Conservation (phyloP, 2,797 vertebrate species). For the Micromesistius poutassou region DNA sequence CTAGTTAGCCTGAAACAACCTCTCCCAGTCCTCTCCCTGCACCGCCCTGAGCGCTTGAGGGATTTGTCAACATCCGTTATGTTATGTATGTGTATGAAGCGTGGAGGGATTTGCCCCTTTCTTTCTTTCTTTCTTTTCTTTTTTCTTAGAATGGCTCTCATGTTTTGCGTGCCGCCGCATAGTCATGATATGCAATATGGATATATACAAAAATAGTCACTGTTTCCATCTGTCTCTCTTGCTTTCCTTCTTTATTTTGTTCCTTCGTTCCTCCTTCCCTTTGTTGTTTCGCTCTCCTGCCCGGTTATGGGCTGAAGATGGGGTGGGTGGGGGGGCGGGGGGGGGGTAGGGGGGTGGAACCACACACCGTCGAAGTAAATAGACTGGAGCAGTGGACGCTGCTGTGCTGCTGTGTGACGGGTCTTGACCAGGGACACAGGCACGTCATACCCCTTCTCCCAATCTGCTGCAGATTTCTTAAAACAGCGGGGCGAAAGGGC, state of each 20-base stretch:
- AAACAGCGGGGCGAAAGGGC: background rate
- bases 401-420: background rate
- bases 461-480: background rate
- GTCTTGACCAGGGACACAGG: background rate
- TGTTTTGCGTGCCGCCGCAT: background rate
- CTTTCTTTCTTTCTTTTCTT: background rate
- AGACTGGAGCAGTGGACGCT: background rate
- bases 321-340: too few relatives aligned
- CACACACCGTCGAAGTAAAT: background rate
- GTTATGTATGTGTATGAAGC: background rate
- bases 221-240: too few relatives aligned
- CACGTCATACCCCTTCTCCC: background rate
- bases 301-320: background rate
- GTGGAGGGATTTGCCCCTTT: background rate
- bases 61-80: background rate
- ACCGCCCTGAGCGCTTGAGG: background rate
- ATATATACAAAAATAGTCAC: background rate
- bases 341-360: background rate
- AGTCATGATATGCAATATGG: background rate
- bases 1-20: background rate
- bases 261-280: background rate
- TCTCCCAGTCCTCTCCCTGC: background rate
- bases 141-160: background rate
- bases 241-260: too few relatives aligned
- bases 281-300: background rate